Conservation (phyloP, 2,888 invertebrate genomes). For the Acanthococcus lagerstroemiae region DNA sequence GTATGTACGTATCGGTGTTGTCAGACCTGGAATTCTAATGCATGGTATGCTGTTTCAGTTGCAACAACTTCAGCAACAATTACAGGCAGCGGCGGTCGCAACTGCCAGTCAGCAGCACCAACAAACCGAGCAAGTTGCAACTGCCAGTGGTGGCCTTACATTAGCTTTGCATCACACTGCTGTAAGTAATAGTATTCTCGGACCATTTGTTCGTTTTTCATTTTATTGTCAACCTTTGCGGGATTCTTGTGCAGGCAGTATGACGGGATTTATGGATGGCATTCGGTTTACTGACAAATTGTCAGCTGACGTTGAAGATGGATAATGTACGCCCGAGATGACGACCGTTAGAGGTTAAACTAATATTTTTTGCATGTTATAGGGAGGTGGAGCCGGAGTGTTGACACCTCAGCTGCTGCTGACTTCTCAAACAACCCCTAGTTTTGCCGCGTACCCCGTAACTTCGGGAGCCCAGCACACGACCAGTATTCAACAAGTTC, state of each 20-base stretch:
- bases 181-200: slow-evolving; percentile 20
- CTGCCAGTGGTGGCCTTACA: slow-evolving; percentile 42
- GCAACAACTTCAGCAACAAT: slow-evolving; percentile 40
- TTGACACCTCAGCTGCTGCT: slow-evolving; percentile 37
- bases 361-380: slow-evolving; percentile 11
- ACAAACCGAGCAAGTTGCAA: slow-evolving; percentile 40
- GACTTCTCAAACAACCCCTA: slow-evolving; percentile 33
- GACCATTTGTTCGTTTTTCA: not conserved
- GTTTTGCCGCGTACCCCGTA: slow-evolving; percentile 33
- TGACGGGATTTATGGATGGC: too few relatives aligned
- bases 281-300: not conserved
- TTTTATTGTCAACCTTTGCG: too few relatives aligned
- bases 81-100: slow-evolving; percentile 42
- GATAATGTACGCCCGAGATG: not conserved
- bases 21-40: too few relatives aligned
- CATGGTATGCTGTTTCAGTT: slow-evolving; percentile 34
- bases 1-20: too few relatives aligned
- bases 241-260: too few relatives aligned
- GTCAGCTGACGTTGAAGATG: not conserved
- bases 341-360: not conserved
- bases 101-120: slow-evolving; percentile 40
- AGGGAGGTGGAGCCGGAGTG: slow-evolving; percentile 35
- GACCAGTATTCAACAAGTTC: slow-evolving; percentile 37
- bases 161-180: slow-evolving; percentile 41
- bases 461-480: slow-evolving; percentile 34